Base-by-base conservation (phyloP, 2,888 invertebrate species). In the Aquatica leii region DNA sequence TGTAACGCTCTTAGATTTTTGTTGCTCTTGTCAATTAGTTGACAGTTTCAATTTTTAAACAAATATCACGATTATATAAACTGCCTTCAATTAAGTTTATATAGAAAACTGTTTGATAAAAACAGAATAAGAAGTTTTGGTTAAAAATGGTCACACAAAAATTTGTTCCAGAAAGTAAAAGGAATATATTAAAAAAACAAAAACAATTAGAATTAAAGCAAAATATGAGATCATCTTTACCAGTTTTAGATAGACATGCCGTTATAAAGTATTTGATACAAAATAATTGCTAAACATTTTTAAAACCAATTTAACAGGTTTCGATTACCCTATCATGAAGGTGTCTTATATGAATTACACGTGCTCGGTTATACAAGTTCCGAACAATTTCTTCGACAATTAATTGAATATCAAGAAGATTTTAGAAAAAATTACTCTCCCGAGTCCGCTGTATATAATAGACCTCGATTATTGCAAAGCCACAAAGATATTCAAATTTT, bases 361-460 rank as follows among this genome's bases (percentile, higher is more conserved):
- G 88, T 88, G 74, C 73, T 81, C 0, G 86, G 85, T 0, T 85
- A 80, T 65, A 55, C 62, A 0, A 84, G 84, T 62, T 82, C 87
- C 0, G 82, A 85, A 0, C 77, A 78, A 35, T 87, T 85, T 70
- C 71, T 89, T 0, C 80, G 80, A 69, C 84, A 86, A 68, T 78
- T 89, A 0, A 81, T 88, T 15, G 82, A 86, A 17, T 83, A 86
- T 20, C 87, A 88, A 64, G 79, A 84, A 6, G 82, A 84, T 65
- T 76, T 85, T 0, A 75, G 85, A 1, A 77, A 78, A 0, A 79
- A 83, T 51, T 84, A 85, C 53, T 87, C 86, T 0, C 83, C 85
- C 1, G 85, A 84, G 0, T 84, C 86, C 11, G 80, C 83, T 0
- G 78, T 84, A 9, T 80, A 78, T 78, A 67, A 71, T 6, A 75